Conservation (phyloP, 2,113 vertebrate species). For the Brachypteracias leptosomus region DNA sequence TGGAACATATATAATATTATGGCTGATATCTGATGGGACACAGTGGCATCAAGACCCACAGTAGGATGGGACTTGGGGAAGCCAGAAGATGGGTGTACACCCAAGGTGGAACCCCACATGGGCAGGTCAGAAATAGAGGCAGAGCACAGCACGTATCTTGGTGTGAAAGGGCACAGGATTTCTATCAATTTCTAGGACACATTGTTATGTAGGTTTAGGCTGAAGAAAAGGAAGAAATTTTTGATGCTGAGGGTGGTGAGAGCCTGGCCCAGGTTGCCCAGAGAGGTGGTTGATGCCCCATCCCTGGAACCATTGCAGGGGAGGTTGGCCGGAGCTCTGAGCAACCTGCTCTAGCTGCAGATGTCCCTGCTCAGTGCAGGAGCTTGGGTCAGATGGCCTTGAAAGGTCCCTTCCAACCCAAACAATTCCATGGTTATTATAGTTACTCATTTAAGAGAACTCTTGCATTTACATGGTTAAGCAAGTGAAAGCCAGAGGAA, state of each 20-base stretch:
- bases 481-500: not conserved
- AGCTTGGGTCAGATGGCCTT: not conserved
- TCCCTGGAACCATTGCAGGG: not conserved
- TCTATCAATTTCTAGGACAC: no score
- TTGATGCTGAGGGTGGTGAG: not conserved
- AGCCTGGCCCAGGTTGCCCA: not conserved
- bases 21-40: rapidly evolving
- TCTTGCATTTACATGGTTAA: not conserved
- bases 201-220: not conserved
- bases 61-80: not conserved
- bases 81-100: not conserved
- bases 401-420: not conserved
- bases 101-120: not conserved
- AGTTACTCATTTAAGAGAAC: not conserved
- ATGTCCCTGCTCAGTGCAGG: not conserved
- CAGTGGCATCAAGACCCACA: rapidly evolving
- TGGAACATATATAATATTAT: not conserved
- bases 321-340: not conserved
- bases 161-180: rapidly evolving
- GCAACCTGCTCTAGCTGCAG: not conserved
- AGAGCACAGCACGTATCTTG: not conserved
- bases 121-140: not conserved
- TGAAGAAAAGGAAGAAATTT: not conserved
- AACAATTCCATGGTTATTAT: not conserved
- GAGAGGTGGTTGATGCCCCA: not conserved